These are phyloP conservation scores for Tetrax tetrax DNA, from an alignment of 2,113 vertebrate genomes.

Conservation along the genomic window DNA sequence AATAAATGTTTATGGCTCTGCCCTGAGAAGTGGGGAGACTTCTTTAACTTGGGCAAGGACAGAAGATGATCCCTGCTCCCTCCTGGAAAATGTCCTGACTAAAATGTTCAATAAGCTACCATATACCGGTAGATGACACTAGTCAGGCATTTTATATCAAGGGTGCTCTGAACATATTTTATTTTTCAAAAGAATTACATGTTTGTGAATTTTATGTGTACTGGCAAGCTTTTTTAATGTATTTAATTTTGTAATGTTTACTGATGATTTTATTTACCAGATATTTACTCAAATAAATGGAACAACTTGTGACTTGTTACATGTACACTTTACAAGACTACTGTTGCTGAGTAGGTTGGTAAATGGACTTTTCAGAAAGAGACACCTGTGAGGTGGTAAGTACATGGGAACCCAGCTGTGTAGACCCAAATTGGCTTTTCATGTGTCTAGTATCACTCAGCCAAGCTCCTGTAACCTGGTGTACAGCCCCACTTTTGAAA, in stretches of 20 bases:
- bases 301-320: constrained; percentile 75
- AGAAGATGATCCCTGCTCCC: constrained; percentile 14
- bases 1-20: constrained; percentile 10
- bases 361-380: neutral
- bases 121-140: constrained; percentile 62
- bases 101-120: constrained; percentile 60
- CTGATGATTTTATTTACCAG: constrained; percentile 81
- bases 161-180: constrained; percentile 85
- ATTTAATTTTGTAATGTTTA: constrained; percentile 88
- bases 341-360: neutral
- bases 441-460: neutral
- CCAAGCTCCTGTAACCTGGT: neutral
- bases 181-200: constrained; percentile 79
- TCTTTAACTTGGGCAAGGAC: neutral
- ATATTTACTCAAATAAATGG: constrained; percentile 86
- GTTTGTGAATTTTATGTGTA: constrained; percentile 82
- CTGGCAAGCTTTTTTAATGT: constrained; percentile 84
- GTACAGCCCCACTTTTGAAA: neutral
- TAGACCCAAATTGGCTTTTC: neutral
- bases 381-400: neutral
- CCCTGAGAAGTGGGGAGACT: neutral
- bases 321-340: constrained; percentile 23
- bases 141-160: constrained; percentile 81
- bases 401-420: neutral
- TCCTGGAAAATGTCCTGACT: constrained; percentile 48